Base-by-base conservation (phyloP, 2,888 invertebrate genomes). In the Agriotes lineatus region DNA sequence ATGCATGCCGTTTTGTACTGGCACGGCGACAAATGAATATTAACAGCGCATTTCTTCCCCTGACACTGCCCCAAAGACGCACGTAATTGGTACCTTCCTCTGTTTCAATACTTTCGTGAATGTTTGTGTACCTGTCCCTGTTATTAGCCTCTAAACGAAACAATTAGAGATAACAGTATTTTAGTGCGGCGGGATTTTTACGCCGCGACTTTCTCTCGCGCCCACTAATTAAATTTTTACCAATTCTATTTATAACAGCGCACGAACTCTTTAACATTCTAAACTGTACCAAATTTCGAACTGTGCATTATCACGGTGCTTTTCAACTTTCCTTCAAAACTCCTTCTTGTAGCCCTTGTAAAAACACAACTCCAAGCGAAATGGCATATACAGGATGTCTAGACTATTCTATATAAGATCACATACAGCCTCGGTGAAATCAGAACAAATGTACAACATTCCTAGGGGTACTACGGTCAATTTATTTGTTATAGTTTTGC, bases 81-180 rank as follows among this genome's bases (percentile, higher is more conserved):
- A 4, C 7, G 9, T 60, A 60, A 60, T 60, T 60, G 59, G 48
- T 60, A 60, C 45, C 14, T 60, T 9, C 20, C 19, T 48, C 48
- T 44, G 35, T 58, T 58, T 58, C 20, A n/a, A 16, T 58, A 58
- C 20, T 58, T 58, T 58, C 58, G 58, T 58, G 58, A 48, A 58
- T 60, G 59, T 44, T 33, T 7, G 56, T 56, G 12, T 30, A 35
- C 33, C 10, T 16, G 48, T 18, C 30, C 45, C 59, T 35, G 25
- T 60, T 60, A 60, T 60, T 60, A 60, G n/a, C 33, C 6, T 45
- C n/a, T 33, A 60, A 60, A 45, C 33, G 45, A 20, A 35, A 60
- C 59, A 60, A 60, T 60, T 60, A 45, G n/a, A 48, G 48, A 25
- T 58, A 58, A 56, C 56, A 39, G 20, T 20, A 18, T 20, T 16